phyloP scores from a whole-genome alignment of 2,797 vertebrate species.

The Sebastes minor region DNA sequence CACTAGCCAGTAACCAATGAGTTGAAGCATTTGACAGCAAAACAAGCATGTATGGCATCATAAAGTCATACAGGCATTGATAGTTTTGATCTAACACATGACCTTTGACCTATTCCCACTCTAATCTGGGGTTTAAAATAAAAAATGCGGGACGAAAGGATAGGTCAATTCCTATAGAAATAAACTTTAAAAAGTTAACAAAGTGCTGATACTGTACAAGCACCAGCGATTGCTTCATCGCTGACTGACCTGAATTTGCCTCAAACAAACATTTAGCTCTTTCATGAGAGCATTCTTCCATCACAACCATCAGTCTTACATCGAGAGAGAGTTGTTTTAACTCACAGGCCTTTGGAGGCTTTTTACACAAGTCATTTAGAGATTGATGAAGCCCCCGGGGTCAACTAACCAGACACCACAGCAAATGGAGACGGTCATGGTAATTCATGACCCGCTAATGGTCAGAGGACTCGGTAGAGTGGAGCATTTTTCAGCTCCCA shows the following conservation, averaged over 20 bases:
- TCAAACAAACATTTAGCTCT: neutral
- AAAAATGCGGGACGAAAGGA: neutral
- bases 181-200: neutral
- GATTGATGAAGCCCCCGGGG: slow-evolving; percentile 13
- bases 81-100: neutral
- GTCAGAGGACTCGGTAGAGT: neutral
- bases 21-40: neutral
- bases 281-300: neutral
- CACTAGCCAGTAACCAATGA: neutral
- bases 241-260: neutral
- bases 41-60: neutral
- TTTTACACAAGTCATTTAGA: slow-evolving; percentile 7
- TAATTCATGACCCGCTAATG: neutral
- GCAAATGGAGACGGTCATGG: neutral
- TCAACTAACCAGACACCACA: slow-evolving; percentile 16
- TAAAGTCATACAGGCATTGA: neutral
- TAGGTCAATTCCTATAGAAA: neutral
- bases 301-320: neutral
- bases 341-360: neutral
- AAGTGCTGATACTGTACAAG: neutral
- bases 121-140: neutral
- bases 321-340: neutral
- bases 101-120: neutral
- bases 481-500: neutral
- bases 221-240: neutral